These are phyloP conservation scores for Amphiduros pacificus DNA, from an alignment of 2,888 invertebrate species.

Conservation along the genomic window DNA sequence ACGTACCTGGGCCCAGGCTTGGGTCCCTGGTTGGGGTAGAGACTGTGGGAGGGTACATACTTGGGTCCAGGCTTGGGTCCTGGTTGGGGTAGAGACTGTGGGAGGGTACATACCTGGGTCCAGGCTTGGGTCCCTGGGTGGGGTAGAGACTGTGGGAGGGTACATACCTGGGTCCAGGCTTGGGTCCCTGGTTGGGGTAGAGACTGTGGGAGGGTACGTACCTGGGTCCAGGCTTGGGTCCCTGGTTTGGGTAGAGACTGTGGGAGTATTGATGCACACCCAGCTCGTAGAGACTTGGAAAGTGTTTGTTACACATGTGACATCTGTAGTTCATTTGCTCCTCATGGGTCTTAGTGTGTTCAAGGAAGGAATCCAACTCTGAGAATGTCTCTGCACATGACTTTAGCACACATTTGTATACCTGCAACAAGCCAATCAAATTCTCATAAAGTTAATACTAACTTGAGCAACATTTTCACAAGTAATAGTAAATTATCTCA, in stretches of 20 bases:
- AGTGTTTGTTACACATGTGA: conserved; percentile 67
- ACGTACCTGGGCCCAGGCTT: conserved; percentile 59
- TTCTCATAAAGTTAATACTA: background rate
- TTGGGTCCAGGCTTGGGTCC: too few relatives aligned
- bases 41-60: conserved; percentile 64
- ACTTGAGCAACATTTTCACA: too few relatives aligned
- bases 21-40: conserved; percentile 59
- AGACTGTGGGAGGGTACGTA: conserved; percentile 61
- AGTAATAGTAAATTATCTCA: too few relatives aligned
- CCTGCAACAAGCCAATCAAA: conserved; percentile 49
- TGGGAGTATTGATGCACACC: conserved; percentile 70
- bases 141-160: conserved; percentile 63
- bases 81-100: too few relatives aligned
- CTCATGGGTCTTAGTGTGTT: conserved; percentile 66
- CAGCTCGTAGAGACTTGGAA: conserved; percentile 66
- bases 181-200: conserved; percentile 59
- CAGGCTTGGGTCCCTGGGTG: conserved; percentile 60
- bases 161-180: conserved; percentile 61
- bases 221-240: conserved; percentile 59
- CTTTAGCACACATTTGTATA: conserved; percentile 70
- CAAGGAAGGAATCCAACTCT: conserved; percentile 67
- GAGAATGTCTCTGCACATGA: conserved; percentile 68
- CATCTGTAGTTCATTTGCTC: conserved; percentile 67
- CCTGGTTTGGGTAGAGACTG: conserved; percentile 58
- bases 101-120: conserved; percentile 51